A percentile compares a stretch with the other conserved stretches of the same genome.
These are phyloP conservation scores for Muscicapa adusta DNA, from an alignment of 2,113 vertebrate genomes.

Conservation along the genomic window DNA sequence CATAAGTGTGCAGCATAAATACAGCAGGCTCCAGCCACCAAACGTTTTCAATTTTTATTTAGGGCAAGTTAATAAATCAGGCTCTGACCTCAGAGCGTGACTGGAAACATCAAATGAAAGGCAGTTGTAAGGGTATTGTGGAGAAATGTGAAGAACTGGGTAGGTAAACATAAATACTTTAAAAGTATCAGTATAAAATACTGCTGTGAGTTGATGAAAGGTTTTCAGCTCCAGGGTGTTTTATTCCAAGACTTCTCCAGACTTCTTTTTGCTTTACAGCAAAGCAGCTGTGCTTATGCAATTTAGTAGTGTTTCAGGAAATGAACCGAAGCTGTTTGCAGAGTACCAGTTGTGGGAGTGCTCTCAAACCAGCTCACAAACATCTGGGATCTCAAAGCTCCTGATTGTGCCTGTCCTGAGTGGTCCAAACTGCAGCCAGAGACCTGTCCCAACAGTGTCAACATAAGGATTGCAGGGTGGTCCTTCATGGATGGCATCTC, in stretches of 20 bases:
- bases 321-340: neutral
- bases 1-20: neutral
- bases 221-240: neutral
- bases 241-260: neutral
- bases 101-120: conserved; percentile 16
- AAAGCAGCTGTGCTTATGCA: conserved; percentile 10
- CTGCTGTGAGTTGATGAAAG: neutral
- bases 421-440: neutral
- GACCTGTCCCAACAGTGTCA: neutral
- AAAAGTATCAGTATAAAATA: neutral
- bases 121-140: neutral
- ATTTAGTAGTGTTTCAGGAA: neutral
- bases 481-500: neutral
- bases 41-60: conserved; percentile 32
- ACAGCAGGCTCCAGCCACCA: neutral
- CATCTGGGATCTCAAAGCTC: neutral
- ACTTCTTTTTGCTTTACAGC: neutral
- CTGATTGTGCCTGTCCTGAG: neutral
- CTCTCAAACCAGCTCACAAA: neutral
- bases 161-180: neutral
- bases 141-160: neutral
- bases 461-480: neutral
- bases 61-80: conserved; percentile 40
- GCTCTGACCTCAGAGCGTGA: neutral
- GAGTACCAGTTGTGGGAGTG: neutral